Evolutionary conservation across 1,140 invertebrate genomes (phyloP), one percentile per base, ranked within the genome.

Genomic region (Bactericera cockerelli): DNA sequence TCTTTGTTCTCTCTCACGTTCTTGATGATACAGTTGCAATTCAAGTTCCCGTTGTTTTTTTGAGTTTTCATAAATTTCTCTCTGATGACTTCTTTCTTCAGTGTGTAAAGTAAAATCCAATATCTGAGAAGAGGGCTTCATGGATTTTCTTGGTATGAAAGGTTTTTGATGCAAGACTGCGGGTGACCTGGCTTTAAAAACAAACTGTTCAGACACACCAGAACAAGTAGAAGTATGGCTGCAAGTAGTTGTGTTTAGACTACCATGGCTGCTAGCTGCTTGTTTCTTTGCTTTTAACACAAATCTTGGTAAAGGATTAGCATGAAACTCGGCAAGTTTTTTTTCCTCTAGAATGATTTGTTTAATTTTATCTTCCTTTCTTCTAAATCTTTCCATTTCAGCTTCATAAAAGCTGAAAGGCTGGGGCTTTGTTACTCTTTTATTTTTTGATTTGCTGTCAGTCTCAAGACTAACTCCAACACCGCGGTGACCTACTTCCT

Each of bases 241-340:
- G 22, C 42, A 19, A 4, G 42, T 49, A 16, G 42, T 49, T n/a
- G n/a, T 19, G n/a, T 49, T 49, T n/a, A 49, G 19, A 49, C 42
- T 49, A 3, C n/a, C 42, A 10, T 49, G 42, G 22, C 42, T 49
- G 19, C 42, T 22, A 22, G 42, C 22, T 6, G 19, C 4, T 16
- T 22, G 42, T 8, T 49, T 16, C 22, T 22, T 49, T 16, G 42
- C 42, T 8, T 49, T 49, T 19, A 6, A 16, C 8, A 49, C 22
- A 22, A 19, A 49, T n/a, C 42, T 49, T 49, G 42, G 42, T 16
- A 49, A 49, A 49, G 42, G 42, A 49, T 49, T 49, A 49, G 42
- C 42, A 49, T 49, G 42, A n/a, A 49, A 16, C 22, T 49, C 42
- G 19, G n/a, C n/a, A 4, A 4, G n/a, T 49, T n/a, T 49, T 16